Base-by-base conservation (phyloP, 2,888 invertebrate genomes). In the Trichogramma dendrolimi region DNA sequence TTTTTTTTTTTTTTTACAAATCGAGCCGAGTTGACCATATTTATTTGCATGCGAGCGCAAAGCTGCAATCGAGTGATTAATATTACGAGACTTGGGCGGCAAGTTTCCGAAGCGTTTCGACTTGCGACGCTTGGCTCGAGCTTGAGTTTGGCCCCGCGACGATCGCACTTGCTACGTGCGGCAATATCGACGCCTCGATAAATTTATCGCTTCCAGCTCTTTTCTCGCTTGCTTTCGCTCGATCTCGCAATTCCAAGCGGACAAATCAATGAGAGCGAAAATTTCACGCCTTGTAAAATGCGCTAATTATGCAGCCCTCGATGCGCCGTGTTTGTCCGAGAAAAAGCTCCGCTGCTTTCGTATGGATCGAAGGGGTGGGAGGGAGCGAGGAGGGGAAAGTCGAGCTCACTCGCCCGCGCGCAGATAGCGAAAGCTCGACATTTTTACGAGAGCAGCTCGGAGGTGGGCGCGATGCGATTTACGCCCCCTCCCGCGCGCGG, bases 301-400 rank as follows among this genome's bases (percentile, higher is more conserved):
- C 27, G 27, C 27, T 27, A 27, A 27, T 27, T 27, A 27, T 27
- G 27, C 27, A 27, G 27, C 27, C 3, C 27, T 27, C 27, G 27
- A 27, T 27, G 27, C 3, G 48, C 14, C 78, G 78, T 78, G 78
- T 79, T 79, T 78, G 78, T 76, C 78, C 77, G 78, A 77, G 78
- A 77, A 78, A 79, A 79, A 78, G 44, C 38, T 50, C 39, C 27
- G 14, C 47, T 11, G 50, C 56, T 49, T 27, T 27, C 27, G 27
- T 27, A 14, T 14, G 27, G 51, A 40, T 6, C 11, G 2, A 27
- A 40, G 55, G n/a, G 11, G 40, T n/a, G 40, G 7, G 11, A 4
- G n/a, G 11, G 40, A 11, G 8, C n/a, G n/a, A 10, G 41, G 27
- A 10, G 44, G 10, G 14, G 49, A 27, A 8, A 48, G n/a, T 6